Evolutionary conservation across 2,888 invertebrate species (phyloP), one percentile per base, ranked within the genome.

Genomic region (Anodontia alba): DNA sequence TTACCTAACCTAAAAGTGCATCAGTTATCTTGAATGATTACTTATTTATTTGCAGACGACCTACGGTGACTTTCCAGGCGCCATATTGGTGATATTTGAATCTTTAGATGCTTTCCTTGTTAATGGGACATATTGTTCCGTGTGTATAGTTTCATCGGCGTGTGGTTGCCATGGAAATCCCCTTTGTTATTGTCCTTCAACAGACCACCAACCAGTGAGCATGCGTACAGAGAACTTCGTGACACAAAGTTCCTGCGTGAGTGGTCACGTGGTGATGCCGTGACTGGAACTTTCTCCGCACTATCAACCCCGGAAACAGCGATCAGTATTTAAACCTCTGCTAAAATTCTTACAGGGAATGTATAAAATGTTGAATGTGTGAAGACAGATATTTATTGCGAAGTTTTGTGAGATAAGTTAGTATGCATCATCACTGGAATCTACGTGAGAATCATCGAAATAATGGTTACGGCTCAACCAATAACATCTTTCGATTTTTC

Each of bases 31-130:
- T n/a, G n/a, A n/a, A n/a, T n/a, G n/a, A n/a, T n/a, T n/a, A n/a
- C n/a, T n/a, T 38, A 38, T 38, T 38, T 29, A 29, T 57, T 83
- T 85, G 8, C 82, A 85, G 85, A 76, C 72, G 85, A 72, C 85
- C 85, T 8, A 82, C 82, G 42, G 85, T 85, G 29, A 80, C 82
- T 49, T 82, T 85, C 78, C 80, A 78, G 75, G 78, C 78, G 43
- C 85, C 85, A 66, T 85, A 85, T 76, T 85, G 85, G 85, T 85
- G 82, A 85, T 29, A 36, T 7, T 2, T 57, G 33, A 10, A 54
- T 26, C 5, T 54, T 54, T 54, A 7, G 5, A 26, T 71, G 43
- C 69, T 73, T 66, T 62, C 29, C 42, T 69, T 76, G 43, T 69
- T 69, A 38, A 69, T 68, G 80, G 76, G 67, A 72, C 51, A 73